phyloP scores from a whole-genome alignment of 2,888 invertebrate genomes.

The Lithophane socia region DNA sequence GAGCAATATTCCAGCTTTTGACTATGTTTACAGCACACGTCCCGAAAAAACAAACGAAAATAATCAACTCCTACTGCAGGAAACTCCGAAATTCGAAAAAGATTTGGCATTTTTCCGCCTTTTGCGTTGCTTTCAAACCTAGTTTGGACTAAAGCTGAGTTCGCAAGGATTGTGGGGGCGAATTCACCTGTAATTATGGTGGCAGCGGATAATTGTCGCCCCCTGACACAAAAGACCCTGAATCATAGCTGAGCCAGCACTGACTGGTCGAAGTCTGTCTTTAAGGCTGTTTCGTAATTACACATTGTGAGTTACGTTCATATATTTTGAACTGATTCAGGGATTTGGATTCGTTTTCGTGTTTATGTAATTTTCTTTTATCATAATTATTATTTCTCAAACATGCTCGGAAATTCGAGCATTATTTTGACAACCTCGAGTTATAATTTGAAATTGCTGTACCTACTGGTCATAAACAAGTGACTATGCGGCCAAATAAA shows the following conservation, averaged over 20 bases:
- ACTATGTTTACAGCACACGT: slow-evolving; percentile 31
- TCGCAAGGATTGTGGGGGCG: slow-evolving; percentile 59
- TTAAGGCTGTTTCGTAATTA: slow-evolving; percentile 61
- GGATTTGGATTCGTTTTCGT: neutral
- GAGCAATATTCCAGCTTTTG: slow-evolving; percentile 21
- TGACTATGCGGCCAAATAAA: no score
- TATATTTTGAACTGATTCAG: slow-evolving; percentile 22
- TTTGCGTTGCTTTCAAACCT: slow-evolving; percentile 44
- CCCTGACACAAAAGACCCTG: slow-evolving; percentile 62
- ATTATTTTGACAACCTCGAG: no score
- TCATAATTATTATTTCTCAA: neutral
- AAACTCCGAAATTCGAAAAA: slow-evolving; percentile 39
- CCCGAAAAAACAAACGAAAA: slow-evolving; percentile 43
- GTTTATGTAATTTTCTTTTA: neutral
- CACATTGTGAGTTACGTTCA: slow-evolving; percentile 46
- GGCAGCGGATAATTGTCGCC: slow-evolving; percentile 68
- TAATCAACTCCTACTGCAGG: slow-evolving; percentile 41
- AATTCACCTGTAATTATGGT: slow-evolving; percentile 68
- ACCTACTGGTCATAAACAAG: no score
- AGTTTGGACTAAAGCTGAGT: slow-evolving; percentile 57
- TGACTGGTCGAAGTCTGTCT: slow-evolving; percentile 57
- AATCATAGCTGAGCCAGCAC: slow-evolving; percentile 65
- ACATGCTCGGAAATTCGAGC: no score
- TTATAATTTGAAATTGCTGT: no score
- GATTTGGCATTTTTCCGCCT: slow-evolving; percentile 34